Percentiles rank a stretch among this genome's conserved stretches.
phyloP scores from a whole-genome alignment of 2,113 vertebrate species.

The Lontra canadensis region DNA sequence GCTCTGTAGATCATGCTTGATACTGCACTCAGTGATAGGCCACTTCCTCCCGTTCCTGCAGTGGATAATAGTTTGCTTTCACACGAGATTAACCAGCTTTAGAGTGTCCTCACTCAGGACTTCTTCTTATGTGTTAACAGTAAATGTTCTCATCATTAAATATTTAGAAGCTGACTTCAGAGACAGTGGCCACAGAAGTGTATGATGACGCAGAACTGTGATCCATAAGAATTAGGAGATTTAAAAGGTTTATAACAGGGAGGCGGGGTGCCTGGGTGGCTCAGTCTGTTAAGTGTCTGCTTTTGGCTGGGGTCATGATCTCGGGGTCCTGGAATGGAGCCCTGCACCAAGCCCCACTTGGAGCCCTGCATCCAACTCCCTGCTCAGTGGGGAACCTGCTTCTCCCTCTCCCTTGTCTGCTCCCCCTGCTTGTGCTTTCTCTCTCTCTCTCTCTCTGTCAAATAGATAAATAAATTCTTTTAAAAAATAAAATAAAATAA shows the following conservation, averaged over 20 bases:
- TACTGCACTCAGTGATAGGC: accelerated
- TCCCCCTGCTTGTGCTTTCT: too few species aligned
- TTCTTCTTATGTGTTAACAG: not conserved
- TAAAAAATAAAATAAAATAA: too few species aligned
- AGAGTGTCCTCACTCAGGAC: not conserved
- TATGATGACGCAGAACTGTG: not conserved
- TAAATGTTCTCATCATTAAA: not conserved
- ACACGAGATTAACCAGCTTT: not conserved
- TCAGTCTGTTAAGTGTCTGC: not conserved
- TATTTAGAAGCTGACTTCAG: not conserved
- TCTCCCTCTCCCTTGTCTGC: not conserved
- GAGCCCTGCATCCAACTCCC: not conserved
- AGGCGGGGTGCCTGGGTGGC: not conserved
- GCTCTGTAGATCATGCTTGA: too few species aligned
- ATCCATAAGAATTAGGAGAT: not conserved
- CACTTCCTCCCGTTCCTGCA: not conserved
- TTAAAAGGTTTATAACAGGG: not conserved
- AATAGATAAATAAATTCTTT: too few species aligned
- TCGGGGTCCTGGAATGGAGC: not conserved
- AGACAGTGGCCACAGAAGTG: not conserved
- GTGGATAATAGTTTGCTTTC: not conserved
- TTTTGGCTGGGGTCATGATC: not conserved
- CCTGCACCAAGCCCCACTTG: too few species aligned
- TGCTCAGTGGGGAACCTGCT: not conserved
- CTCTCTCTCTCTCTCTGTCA: too few species aligned